phyloP scores from a whole-genome alignment of 2,888 invertebrate genomes.

The Thymelicus acteon region DNA sequence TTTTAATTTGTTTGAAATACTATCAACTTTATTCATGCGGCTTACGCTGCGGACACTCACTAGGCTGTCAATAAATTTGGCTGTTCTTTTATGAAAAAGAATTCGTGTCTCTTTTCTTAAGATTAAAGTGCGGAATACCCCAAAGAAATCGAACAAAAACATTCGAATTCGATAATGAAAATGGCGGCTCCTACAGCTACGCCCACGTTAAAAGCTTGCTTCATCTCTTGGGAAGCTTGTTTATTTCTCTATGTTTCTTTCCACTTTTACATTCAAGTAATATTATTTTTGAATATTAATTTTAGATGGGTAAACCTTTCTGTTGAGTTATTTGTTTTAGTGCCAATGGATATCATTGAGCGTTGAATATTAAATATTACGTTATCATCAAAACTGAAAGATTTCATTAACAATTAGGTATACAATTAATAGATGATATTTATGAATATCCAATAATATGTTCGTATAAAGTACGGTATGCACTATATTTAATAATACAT shows the following conservation, averaged over 20 bases:
- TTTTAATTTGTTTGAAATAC: not conserved
- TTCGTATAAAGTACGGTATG: too few species aligned
- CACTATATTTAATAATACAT: too few species aligned
- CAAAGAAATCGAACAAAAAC: conserved; percentile 27
- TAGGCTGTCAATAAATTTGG: not conserved
- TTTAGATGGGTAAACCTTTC: too few species aligned
- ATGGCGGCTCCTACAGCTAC: conserved; percentile 25
- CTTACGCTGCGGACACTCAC: not conserved
- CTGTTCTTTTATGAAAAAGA: not conserved
- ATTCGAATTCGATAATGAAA: conserved; percentile 42
- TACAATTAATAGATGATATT: too few species aligned
- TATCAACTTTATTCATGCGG: not conserved
- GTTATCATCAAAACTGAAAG: too few species aligned
- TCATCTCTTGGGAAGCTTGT: conserved; percentile 35
- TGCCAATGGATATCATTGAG: too few species aligned
- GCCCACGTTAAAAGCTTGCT: conserved; percentile 42
- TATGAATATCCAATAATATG: too few species aligned
- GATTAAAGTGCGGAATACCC: conserved; percentile 4
- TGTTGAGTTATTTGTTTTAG: too few species aligned
- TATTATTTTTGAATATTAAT: too few species aligned
- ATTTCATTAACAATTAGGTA: too few species aligned
- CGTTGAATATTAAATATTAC: too few species aligned
- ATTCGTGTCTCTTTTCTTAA: not conserved
- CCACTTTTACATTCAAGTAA: not conserved
- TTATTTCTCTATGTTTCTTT: not conserved